A percentile compares a stretch with the other conserved stretches of the same genome.
phyloP scores from a whole-genome alignment of 2,113 vertebrate genomes.

The Thryonomys swinderianus region DNA sequence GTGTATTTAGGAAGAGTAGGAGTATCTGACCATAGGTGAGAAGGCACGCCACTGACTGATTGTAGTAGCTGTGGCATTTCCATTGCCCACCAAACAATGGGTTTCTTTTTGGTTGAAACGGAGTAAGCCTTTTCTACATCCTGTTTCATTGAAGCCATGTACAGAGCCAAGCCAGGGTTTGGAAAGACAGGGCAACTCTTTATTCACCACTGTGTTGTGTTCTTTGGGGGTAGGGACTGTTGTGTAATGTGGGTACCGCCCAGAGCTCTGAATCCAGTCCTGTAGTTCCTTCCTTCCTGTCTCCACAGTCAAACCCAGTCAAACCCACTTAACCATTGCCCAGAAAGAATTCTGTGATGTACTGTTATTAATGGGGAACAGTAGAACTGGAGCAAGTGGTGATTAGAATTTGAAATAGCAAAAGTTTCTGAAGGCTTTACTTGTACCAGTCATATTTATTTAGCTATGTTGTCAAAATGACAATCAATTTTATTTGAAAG shows the following conservation, averaged over 20 bases:
- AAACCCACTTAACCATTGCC: conserved; percentile 57
- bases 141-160: conserved; percentile 52
- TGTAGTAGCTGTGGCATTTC: conserved; percentile 36
- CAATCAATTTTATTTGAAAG: conserved; percentile 9
- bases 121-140: conserved; percentile 56
- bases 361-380: conserved; percentile 48
- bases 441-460: conserved; percentile 48
- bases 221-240: conserved; percentile 38
- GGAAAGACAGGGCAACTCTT: conserved; percentile 62
- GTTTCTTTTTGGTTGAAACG: conserved; percentile 67
- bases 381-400: conserved; percentile 26
- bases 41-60: not conserved
- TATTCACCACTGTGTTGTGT: conserved; percentile 32
- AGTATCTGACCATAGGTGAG: conserved; percentile 29
- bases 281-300: conserved; percentile 65
- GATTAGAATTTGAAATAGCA: conserved; percentile 56
- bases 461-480: conserved; percentile 38
- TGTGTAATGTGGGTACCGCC: conserved; percentile 51
- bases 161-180: conserved; percentile 59
- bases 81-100: conserved; percentile 36
- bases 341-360: conserved; percentile 65
- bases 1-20: not conserved
- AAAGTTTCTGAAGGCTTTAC: conserved; percentile 49
- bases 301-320: too few species aligned
- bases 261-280: conserved; percentile 8